Percentiles rank a stretch among this genome's conserved stretches.
Conservation (phyloP, 2,113 vertebrate species). For the Panurus biarmicus region DNA sequence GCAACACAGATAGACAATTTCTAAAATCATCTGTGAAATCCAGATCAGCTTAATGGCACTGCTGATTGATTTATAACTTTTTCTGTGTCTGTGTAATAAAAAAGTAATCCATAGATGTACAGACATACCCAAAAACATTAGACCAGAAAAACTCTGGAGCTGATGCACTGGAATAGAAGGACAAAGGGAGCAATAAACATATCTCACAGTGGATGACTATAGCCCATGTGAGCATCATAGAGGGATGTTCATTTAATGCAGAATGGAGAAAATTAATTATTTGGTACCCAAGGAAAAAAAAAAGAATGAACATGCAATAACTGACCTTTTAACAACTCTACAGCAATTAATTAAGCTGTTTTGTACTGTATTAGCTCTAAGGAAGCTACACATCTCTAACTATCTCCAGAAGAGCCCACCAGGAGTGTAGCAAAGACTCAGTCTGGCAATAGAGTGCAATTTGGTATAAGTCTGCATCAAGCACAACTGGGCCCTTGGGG, state of each 20-base stretch:
- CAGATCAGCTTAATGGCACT: not conserved
- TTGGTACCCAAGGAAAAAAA: not conserved
- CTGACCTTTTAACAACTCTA: not conserved
- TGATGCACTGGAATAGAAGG: not conserved
- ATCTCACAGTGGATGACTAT: not conserved
- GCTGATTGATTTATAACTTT: not conserved
- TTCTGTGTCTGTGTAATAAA: not conserved
- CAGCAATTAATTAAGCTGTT: not conserved
- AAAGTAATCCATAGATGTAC: not conserved
- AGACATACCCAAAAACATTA: not conserved
- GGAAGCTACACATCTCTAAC: not conserved
- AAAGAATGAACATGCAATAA: not conserved
- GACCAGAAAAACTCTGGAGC: not conserved
- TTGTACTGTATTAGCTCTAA: not conserved
- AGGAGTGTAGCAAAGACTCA: not conserved
- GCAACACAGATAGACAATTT: not conserved
- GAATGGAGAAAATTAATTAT: not conserved
- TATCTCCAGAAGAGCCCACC: not conserved
- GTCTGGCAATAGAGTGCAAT: not conserved
- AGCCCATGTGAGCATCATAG: not conserved
- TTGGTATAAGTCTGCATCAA: not conserved
- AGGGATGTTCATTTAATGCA: not conserved
- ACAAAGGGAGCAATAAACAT: not conserved
- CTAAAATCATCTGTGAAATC: not conserved
- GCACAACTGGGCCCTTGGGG: not conserved